These are phyloP conservation scores for Brachionus asplanchnoidis DNA, from an alignment of 1,140 invertebrate species.

Conservation along the genomic window DNA sequence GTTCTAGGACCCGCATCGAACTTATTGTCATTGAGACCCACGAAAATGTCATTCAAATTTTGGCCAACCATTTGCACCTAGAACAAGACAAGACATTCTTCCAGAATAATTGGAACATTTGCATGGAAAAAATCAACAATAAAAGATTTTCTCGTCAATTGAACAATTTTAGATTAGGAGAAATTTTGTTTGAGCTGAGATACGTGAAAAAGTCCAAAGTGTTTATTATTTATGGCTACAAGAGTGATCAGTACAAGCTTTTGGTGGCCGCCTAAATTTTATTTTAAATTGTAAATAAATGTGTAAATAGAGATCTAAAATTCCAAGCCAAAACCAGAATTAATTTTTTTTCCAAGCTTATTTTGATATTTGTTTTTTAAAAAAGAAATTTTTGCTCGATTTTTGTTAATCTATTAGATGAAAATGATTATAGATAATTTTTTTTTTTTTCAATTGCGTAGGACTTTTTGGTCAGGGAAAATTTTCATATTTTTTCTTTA, in stretches of 20 bases:
- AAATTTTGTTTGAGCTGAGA: background rate
- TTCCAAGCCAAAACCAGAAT: background rate
- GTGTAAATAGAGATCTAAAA: background rate
- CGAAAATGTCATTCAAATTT: conserved; percentile 10
- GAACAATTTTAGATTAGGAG: background rate
- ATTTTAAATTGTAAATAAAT: background rate
- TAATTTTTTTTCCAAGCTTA: background rate
- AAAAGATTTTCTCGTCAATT: background rate
- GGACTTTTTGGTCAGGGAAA: background rate
- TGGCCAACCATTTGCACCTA: conserved; percentile 13
- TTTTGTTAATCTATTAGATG: background rate
- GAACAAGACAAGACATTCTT: background rate
- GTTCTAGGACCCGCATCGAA: conserved; percentile 15
- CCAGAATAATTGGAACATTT: background rate
- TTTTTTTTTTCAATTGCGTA: background rate
- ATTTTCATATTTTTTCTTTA: background rate
- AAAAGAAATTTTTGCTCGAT: background rate
- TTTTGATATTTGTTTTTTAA: background rate
- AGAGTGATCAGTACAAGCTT: conserved; percentile 18
- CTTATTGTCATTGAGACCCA: background rate
- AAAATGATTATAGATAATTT: background rate
- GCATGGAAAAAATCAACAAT: conserved; percentile 27
- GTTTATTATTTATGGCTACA: conserved; percentile 7
- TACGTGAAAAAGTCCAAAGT: conserved; percentile 25
- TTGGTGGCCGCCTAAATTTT: background rate